These are phyloP conservation scores for Acanthurus lineatus DNA, from an alignment of 2,797 vertebrate genomes.

Conservation along the genomic window DNA sequence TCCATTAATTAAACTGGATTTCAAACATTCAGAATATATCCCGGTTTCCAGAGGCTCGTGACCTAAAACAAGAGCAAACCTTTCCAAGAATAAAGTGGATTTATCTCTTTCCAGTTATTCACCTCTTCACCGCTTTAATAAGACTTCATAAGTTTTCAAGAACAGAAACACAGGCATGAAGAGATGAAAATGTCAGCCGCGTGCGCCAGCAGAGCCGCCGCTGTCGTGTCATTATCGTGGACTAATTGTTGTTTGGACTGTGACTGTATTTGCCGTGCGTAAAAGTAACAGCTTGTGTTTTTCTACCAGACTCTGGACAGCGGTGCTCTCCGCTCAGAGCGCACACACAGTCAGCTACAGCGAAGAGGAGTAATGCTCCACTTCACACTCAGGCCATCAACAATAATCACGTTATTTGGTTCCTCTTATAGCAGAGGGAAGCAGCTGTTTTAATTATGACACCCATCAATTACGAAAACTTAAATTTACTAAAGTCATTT, in stretches of 20 bases:
- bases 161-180: not conserved
- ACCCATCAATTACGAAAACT: not conserved
- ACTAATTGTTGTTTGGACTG: conserved; percentile 9
- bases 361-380: not conserved
- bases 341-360: conserved; percentile 8
- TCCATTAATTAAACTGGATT: not conserved
- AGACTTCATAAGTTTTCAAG: not conserved
- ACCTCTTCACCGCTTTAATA: not conserved
- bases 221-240: not conserved
- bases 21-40: not conserved
- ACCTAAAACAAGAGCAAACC: not conserved
- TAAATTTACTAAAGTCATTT: not conserved
- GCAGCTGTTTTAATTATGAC: not conserved
- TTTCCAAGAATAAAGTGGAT: not conserved
- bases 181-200: not conserved
- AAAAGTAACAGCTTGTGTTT: conserved; percentile 28
- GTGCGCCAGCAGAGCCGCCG: not conserved
- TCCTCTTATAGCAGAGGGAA: not conserved
- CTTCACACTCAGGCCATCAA: not conserved
- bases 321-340: conserved; percentile 16
- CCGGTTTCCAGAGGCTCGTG: not conserved
- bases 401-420: not conserved
- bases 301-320: not conserved
- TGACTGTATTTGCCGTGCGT: conserved; percentile 25
- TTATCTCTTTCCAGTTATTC: not conserved